Base-by-base conservation (phyloP, 1,140 invertebrate genomes). In the Solenopsis fugax region DNA sequence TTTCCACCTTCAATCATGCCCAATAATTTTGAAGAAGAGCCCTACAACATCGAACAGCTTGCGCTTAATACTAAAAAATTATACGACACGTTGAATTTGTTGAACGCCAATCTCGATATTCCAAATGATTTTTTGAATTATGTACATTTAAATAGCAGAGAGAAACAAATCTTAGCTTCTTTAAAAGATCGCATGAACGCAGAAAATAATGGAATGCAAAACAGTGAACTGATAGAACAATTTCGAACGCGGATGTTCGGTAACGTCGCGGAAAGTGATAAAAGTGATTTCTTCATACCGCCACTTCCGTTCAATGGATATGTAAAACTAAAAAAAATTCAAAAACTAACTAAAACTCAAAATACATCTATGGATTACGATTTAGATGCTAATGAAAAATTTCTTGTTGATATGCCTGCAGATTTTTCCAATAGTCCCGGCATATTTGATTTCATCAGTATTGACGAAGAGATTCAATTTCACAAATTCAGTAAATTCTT, bases 221-320 rank as follows among this genome's bases (percentile, higher is more conserved):
- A 73, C 4, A 12, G 21, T 13, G 52, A 86, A 37, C 3, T 88
- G 1, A 52, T 93, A 13, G 92, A 94, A 69, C 41, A 60, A 0
- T 87, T 85, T 13, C 90, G 91, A 45, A 16, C 56, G 16, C 60
- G 58, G 45, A 95, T 95, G 94, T 95, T 95, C 78, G 92, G 93
- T 50, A 7, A 2, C 7, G 9, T n/a, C 48, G 9, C 34, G 5
- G n/a, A 81, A 56, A 21, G 67, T 56, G 72, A 85, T 29, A 21
- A 81, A 13, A 18, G 9, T 18, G 77, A 71, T 48, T 67, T 56
- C 16, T 94, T 92, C 64, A 78, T 93, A 73, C 92, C 94, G 10
- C 93, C 94, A 24, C 56, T 88, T 48, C 93, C 93, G 0, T 95
- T 93, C 75, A 78, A 82, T 4, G 80, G 58, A 60, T 9, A 71